A percentile compares a stretch with the other conserved stretches of the same genome.
phyloP scores from a whole-genome alignment of 2,113 vertebrate genomes.

The Eubucco bourcierii region DNA sequence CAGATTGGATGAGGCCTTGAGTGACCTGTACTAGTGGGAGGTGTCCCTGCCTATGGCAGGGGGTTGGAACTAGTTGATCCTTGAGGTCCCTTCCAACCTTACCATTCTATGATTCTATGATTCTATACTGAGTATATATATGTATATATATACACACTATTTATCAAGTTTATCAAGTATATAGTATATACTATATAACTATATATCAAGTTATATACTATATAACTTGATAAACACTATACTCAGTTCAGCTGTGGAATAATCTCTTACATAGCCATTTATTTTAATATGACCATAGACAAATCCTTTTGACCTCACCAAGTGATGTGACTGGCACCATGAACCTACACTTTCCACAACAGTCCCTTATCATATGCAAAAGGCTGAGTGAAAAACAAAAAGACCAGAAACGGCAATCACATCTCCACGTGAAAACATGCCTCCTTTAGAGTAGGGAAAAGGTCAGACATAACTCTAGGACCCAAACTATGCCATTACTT shows the following conservation, averaged over 20 bases:
- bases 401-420: neutral
- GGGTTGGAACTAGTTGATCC: no score
- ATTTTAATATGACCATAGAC: neutral
- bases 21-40: no score
- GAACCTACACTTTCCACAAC: neutral
- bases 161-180: no score
- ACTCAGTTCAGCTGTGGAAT: neutral
- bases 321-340: neutral
- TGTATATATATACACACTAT: no score
- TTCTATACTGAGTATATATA: no score
- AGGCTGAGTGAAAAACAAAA: neutral
- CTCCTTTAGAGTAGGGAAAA: neutral
- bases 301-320: neutral
- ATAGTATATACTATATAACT: neutral
- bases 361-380: neutral
- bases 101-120: no score
- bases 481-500: neutral
- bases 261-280: neutral
- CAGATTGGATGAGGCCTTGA: no score
- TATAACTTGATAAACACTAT: neutral
- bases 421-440: neutral
- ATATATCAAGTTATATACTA: no score
- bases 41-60: no score
- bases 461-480: neutral
- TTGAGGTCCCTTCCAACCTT: no score